Evolutionary conservation across 2,797 vertebrate genomes (phyloP), one percentile per base, ranked within the genome.

Genomic region (Anabas testudineus): DNA sequence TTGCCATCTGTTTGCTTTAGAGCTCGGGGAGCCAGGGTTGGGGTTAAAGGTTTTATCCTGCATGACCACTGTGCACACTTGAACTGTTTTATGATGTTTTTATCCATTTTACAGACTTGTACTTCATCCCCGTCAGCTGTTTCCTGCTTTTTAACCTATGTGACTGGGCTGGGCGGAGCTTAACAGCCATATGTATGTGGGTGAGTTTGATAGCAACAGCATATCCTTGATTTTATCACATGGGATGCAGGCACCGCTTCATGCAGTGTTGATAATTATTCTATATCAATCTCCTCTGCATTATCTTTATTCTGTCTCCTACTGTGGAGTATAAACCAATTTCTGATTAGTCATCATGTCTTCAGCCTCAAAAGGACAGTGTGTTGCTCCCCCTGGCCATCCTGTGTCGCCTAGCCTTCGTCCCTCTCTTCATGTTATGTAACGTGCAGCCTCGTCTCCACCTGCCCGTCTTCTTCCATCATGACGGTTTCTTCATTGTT

Each of bases 341-440:
- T n/a, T 26, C 24, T 53, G 10, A 26, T 60, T 1, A 22, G 0
- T 16, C 15, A 34, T 30, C 21, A 3, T 56, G 39, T 63, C 39
- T 81, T 1, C 69, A 91, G 97, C 96, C 96, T 0, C 88, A 90
- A 4, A 94, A 93, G 78, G 95, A 96, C 84, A 96, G 96, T 55
- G 57, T 26, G 14, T 88, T 95, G 30, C 89, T 98, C 54, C 96
- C 95, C 0, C 19, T 80, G 47, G 47, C 92, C 74, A 94, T 97
- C 41, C 16, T 83, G 16, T 79, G 87, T 9, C 93, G 97, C 1
- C 28, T 96, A 28, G 70, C 95, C 65, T 97, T 98, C 15, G 67
- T 97, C 24, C 97, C 97, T 0, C 94, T 96, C 66, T 92, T 98
- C 86, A 95, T 99, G 94, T 68, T 99, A 71, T 98, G 97, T 69